These are phyloP conservation scores for Xanthorhoe spadicearia DNA, from an alignment of 2,888 invertebrate genomes.

Conservation along the genomic window DNA sequence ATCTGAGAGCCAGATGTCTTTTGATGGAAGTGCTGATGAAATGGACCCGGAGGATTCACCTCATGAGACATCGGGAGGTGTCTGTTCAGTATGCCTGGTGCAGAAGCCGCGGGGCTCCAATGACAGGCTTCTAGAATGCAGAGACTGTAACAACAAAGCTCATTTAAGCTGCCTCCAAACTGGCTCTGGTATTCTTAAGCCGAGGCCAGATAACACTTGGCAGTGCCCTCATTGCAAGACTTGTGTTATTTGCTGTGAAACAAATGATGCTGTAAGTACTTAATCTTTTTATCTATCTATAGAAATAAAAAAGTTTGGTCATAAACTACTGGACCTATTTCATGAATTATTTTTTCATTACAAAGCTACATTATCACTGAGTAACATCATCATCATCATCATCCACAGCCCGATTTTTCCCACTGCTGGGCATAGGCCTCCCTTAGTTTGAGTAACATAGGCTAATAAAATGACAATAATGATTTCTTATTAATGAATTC, in stretches of 20 bases:
- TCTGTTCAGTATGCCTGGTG: conserved; percentile 86
- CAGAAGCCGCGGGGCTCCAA: conserved; percentile 84
- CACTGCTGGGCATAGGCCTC: no score
- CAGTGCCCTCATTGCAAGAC: conserved; percentile 96
- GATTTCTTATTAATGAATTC: no score
- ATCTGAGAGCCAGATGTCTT: conserved; percentile 72
- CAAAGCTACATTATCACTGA: no score
- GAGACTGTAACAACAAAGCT: conserved; percentile 90
- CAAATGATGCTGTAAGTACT: conserved; percentile 88
- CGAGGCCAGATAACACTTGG: conserved; percentile 89
- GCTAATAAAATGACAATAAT: no score
- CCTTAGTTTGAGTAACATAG: no score
- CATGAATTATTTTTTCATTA: no score
- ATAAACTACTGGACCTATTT: not conserved
- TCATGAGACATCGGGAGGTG: conserved; percentile 82
- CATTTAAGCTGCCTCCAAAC: conserved; percentile 89
- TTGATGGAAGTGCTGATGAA: conserved; percentile 78
- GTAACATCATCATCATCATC: no score
- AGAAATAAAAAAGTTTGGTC: not conserved
- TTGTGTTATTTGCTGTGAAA: conserved; percentile 92
- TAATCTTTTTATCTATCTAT: not conserved
- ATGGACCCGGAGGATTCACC: conserved; percentile 73
- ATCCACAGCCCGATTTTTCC: no score
- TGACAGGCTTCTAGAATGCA: conserved; percentile 87
- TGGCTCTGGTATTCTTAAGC: conserved; percentile 87